Evolutionary conservation across 2,888 invertebrate genomes (phyloP), one percentile per base, ranked within the genome.

Genomic region (Bellardia pandia): DNA sequence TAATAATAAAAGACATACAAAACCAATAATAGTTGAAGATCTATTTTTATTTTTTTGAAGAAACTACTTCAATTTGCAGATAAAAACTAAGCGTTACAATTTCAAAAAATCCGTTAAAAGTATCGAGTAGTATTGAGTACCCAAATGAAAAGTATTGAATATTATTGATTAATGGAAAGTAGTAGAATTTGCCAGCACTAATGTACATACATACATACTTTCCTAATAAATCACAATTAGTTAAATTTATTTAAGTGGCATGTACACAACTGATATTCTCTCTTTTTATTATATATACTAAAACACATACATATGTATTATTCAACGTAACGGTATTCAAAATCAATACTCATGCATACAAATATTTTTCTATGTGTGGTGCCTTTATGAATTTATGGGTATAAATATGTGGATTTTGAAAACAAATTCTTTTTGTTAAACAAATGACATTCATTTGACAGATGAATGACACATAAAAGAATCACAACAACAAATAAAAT

Each of bases 381-480:
- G 56, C 16, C 7, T 23, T 8, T 23, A 3, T 30, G 56, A 58
- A 58, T 30, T 23, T 16, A 11, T 60, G 60, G 60, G 13, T 60
- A 16, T 56, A 37, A 37, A 30, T 48, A 9, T 45, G 30, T 33
- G 40, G 14, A 13, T 51, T 76, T 76, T 11, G 64, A 37, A 76
- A 76, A 60, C 23, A 51, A 23, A 16, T 16, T 16, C 14, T 23
- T 40, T 64, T 40, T 40, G 51, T 78, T 69, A 7, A 48, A 48
- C 13, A 68, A 75, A 60, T 69, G 33, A 37, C 48, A 81, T 75
- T 81, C 58, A 66, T 66, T 75, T 56, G 75, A 71, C 69, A 69
- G 69, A 76, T 76, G 42, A 71, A 53, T 53, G 62, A 76, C 69
- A 69, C 62, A 83, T 62, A 76, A 71, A 68, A 74, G 69, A 74